Percentiles rank a stretch among this genome's conserved stretches.
phyloP scores from a whole-genome alignment of 2,797 vertebrate genomes.

The Setipinna tenuifilis region DNA sequence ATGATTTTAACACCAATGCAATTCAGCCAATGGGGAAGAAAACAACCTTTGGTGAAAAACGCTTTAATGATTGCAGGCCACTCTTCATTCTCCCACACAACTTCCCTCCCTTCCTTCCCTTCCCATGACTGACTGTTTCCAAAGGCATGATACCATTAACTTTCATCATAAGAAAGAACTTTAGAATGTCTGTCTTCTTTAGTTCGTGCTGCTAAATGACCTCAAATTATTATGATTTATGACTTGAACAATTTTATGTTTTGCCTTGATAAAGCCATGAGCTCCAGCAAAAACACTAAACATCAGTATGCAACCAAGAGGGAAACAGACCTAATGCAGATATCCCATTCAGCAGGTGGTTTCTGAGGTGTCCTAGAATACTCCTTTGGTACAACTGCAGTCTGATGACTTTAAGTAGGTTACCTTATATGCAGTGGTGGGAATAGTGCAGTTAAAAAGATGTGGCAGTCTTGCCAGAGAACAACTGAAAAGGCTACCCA shows the following conservation, averaged over 20 bases:
- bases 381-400: background rate
- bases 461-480: background rate
- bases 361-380: background rate
- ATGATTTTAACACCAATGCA: background rate
- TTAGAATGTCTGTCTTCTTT: no score
- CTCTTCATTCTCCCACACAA: background rate
- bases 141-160: no score
- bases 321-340: no score
- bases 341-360: background rate
- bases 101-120: no score
- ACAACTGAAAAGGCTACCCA: background rate
- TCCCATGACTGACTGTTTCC: no score
- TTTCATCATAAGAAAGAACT: no score
- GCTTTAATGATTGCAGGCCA: background rate
- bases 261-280: no score
- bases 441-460: background rate
- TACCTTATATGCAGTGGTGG: background rate
- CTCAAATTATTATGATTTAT: no score
- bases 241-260: no score
- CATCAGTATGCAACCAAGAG: no score
- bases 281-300: no score
- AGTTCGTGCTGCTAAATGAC: no score
- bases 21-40: background rate
- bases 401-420: background rate
- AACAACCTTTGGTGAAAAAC: background rate